Base-by-base conservation (phyloP, 2,113 vertebrate genomes). In the Zootoca vivipara region DNA sequence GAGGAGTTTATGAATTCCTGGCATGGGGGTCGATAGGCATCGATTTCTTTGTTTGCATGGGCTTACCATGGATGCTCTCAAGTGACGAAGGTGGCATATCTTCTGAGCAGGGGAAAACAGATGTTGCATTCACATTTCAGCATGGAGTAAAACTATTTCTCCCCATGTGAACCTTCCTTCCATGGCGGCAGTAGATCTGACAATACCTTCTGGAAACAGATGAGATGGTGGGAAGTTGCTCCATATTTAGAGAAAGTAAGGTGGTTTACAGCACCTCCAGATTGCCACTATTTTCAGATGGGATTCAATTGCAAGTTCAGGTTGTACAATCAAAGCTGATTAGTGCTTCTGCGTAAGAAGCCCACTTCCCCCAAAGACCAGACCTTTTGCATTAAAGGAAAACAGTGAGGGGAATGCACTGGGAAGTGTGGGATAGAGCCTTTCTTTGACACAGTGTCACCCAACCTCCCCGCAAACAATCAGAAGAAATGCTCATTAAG, bases 1-100 rank as follows among this genome's bases (percentile, higher is more conserved):
- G 95, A 97, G 96, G 96, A 97, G 95, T 97, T 97, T 97, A 97
- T 97, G 96, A 97, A 97, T 97, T 97, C 95, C 94, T 96, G 92
- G 95, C 95, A 93, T 75, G 82, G 93, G 93, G 95, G 96, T 97
- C 96, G 93, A 97, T 97, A 94, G 0, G 0, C 95, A 97, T 97
- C 69, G 97, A 97, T 97, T 96, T 95, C 64, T 89, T 92, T 91
- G 93, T 96, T 95, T 94, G 96, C 93, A 72, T 87, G 95, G 92
- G 93, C 92, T 94, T 35, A 33, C 83, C 93, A 16, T 82, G 95
- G 80, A 84, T 42, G 15, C 94, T 35, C 40, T 77, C 93, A 85
- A 92, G 90, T 92, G 95, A 92, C 94, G 95, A 94, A 85, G 93
- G 95, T 65, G 58, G 70, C 33, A 90, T 38, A 56, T 73, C 86